These are phyloP conservation scores for Glaucopsyche alexis DNA, from an alignment of 2,888 invertebrate species.

Conservation along the genomic window DNA sequence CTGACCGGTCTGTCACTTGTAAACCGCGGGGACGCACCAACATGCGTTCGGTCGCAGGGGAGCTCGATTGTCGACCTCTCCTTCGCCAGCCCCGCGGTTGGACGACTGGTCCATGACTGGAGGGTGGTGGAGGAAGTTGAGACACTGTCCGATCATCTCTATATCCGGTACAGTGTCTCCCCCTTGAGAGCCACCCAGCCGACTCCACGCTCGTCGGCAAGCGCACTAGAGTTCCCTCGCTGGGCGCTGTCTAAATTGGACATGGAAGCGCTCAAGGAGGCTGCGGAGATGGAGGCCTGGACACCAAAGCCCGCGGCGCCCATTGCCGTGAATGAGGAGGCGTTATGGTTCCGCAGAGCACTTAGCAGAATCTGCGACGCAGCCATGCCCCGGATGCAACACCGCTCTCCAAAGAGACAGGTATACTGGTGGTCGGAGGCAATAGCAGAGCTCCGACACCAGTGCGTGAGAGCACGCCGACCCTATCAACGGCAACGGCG, in stretches of 20 bases:
- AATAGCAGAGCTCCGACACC: slow-evolving; percentile 24
- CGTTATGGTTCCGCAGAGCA: slow-evolving; percentile 22
- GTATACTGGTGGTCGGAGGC: slow-evolving; percentile 38
- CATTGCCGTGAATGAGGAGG: slow-evolving; percentile 15
- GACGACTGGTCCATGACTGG: slow-evolving; percentile 18
- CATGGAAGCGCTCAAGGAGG: not conserved
- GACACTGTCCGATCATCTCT: slow-evolving; percentile 26
- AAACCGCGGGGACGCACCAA: slow-evolving; percentile 12
- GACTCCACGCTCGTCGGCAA: not conserved
- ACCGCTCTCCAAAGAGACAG: slow-evolving; percentile 29
- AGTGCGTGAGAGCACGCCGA: not conserved
- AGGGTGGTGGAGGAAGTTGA: slow-evolving; percentile 20
- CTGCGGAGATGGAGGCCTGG: slow-evolving; percentile 17
- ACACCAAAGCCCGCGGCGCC: not conserved
- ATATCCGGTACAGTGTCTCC: slow-evolving; percentile 4
- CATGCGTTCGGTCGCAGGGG: slow-evolving; percentile 14
- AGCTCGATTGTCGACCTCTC: too few relatives aligned
- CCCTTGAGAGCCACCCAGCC: too few relatives aligned
- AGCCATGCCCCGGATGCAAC: too few relatives aligned
- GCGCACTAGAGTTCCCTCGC: slow-evolving; percentile 3
- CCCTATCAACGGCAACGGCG: slow-evolving; percentile 29
- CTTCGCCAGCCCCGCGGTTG: slow-evolving; percentile 24
- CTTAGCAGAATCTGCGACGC: slow-evolving; percentile 32
- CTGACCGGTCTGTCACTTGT: not conserved
- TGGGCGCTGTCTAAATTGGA: slow-evolving; percentile 17